Evolutionary conservation across 2,888 invertebrate species (phyloP), one percentile per base, ranked within the genome.

Genomic region (Xanthorhoe designata): DNA sequence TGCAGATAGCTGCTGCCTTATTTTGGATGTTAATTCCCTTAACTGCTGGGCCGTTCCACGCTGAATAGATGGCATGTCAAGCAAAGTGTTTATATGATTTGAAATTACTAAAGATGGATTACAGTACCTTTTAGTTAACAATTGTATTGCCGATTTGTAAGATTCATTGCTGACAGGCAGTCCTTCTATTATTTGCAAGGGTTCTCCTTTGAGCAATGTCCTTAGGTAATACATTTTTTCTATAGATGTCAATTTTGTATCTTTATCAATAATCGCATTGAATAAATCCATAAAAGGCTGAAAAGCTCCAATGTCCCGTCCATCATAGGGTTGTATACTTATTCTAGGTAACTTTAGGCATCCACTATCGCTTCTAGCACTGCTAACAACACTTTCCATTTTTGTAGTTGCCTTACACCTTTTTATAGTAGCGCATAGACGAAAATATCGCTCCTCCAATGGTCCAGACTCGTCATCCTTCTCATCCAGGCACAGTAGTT

Each of bases 61-160:
- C 32, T 57, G 57, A 4, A 49, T 57, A 8, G 29, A 32, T 32
- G 57, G 57, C 47, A 57, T 15, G 17, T 57, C 57, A n/a, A 57
- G 49, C 17, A 57, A 57, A 15, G 6, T 32, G 15, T 15, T 32
- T n/a, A 57, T 17, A 32, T 57, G 57, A 1, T 4, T 57, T 13
- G 49, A 49, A 7, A 17, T 49, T 49, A 49, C 17, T 17, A 42
- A 56, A 19, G 10, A 45, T 24, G 49, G 49, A 32, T 57, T 57
- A 32, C n/a, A 9, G 17, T 57, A 57, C 49, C 57, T 32, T 50
- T 58, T 51, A 9, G n/a, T 51, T 13, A 51, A 19, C 2, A 58
- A 18, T 10, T 35, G 4, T 4, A 58, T 17, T 3, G 58, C 50
- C 1, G 50, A 17, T 3, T 13, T 38, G 13, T 58, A 50, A 9